Conservation (phyloP, 2,113 vertebrate species). For the Nothobranchius furzeri region DNA sequence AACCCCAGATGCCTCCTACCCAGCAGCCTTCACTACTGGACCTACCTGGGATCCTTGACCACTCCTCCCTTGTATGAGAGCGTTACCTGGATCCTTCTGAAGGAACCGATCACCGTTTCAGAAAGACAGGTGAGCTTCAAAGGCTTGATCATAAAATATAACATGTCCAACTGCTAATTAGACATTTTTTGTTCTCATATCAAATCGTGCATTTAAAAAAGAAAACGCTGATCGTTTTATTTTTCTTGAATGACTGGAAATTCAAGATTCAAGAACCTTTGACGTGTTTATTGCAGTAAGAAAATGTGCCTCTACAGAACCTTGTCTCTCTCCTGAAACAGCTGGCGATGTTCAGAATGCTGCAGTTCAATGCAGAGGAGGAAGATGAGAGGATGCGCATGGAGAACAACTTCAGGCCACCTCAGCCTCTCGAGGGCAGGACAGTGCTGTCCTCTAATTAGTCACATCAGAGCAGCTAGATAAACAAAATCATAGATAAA, state of each 20-base stretch:
- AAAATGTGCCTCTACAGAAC: too few species aligned
- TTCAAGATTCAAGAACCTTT: too few species aligned
- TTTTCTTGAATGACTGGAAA: too few species aligned
- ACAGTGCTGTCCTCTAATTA: constrained; percentile 87
- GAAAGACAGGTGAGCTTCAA: constrained; percentile 88
- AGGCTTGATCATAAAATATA: background rate
- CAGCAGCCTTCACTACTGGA: constrained; percentile 90
- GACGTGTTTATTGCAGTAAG: too few species aligned
- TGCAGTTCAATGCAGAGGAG: constrained; percentile 85
- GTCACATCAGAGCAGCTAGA: constrained; percentile 28
- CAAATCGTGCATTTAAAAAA: too few species aligned
- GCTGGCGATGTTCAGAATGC: constrained; percentile 91
- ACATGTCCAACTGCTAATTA: too few species aligned
- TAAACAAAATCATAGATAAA: background rate
- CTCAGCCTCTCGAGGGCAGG: constrained; percentile 91
- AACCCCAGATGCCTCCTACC: constrained; percentile 93
- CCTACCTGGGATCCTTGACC: constrained; percentile 92
- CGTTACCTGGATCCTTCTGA: constrained; percentile 92
- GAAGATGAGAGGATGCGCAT: constrained; percentile 87
- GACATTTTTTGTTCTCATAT: too few species aligned
- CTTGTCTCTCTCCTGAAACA: constrained; percentile 57
- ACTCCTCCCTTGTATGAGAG: constrained; percentile 93
- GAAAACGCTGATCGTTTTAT: too few species aligned
- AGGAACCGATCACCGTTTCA: constrained; percentile 88
- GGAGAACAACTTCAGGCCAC: constrained; percentile 95